A percentile compares a stretch with the other conserved stretches of the same genome.
Evolutionary conservation across 2,888 invertebrate genomes (phyloP).

Genomic region (Epinotia nisella): DNA sequence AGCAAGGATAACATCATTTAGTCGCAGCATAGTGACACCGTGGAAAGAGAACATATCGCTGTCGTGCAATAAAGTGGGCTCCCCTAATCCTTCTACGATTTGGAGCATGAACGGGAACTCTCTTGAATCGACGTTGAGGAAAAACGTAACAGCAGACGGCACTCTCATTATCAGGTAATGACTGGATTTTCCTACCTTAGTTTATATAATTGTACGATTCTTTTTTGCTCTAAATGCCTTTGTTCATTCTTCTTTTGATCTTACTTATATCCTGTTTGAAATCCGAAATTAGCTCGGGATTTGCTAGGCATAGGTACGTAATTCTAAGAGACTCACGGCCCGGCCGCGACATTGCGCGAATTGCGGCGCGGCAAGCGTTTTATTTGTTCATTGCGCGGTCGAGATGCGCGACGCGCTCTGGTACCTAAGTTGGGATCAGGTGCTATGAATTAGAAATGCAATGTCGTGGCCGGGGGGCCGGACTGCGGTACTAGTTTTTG

Average conservation of each 20-base stretch:
- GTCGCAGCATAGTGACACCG: conserved; percentile 90
- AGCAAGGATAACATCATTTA: conserved; percentile 95
- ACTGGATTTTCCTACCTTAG: background rate
- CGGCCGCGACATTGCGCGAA: no score
- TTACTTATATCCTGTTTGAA: no score
- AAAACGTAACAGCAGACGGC: conserved; percentile 88
- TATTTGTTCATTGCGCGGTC: no score
- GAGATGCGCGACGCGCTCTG: no score
- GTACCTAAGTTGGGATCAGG: no score
- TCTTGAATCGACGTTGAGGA: conserved; percentile 88
- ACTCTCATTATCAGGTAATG: conserved; percentile 89
- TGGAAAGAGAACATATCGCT: conserved; percentile 95
- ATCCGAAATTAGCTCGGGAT: background rate
- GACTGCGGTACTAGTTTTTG: background rate
- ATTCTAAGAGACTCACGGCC: no score
- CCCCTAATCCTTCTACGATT: conserved; percentile 89
- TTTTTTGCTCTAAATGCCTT: background rate
- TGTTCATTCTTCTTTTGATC: no score
- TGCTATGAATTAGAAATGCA: no score
- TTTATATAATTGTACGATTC: background rate
- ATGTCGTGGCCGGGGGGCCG: no score
- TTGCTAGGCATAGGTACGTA: background rate
- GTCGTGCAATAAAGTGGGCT: conserved; percentile 93
- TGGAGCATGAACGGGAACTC: conserved; percentile 92
- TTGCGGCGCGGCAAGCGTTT: no score